Conservation (phyloP, 37 sponge, comb jelly and placozoan genomes). For the Haliclona indistincta region DNA sequence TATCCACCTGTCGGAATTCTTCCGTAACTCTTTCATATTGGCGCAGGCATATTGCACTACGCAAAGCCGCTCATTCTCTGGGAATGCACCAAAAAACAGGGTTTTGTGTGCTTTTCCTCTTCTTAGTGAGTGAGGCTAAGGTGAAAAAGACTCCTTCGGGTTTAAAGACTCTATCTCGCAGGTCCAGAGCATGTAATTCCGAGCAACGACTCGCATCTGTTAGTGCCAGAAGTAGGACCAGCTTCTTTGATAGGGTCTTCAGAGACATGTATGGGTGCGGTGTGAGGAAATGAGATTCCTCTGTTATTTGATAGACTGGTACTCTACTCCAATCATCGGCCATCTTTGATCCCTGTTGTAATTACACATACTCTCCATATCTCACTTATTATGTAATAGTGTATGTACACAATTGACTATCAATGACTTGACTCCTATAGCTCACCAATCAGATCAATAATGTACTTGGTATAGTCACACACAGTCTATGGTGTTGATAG, state of each 20-base stretch:
- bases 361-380: not conserved
- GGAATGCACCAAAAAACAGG: too few relatives aligned
- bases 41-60: too few relatives aligned
- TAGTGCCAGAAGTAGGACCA: constrained; percentile 38
- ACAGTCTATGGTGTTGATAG: too few relatives aligned
- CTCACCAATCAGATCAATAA: not conserved
- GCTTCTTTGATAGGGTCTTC: constrained; percentile 14
- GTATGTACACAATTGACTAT: not conserved
- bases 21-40: constrained; percentile 25
- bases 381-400: not conserved
- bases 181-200: constrained; percentile 33
- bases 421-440: not conserved
- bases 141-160: constrained; percentile 43
- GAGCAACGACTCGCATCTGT: constrained; percentile 13
- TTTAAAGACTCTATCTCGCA: not conserved
- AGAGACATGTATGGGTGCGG: constrained; percentile 85
- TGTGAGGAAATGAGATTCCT: not conserved
- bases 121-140: constrained; percentile 30
- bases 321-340: too few relatives aligned
- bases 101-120: too few relatives aligned
- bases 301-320: not conserved
- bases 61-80: too few relatives aligned
- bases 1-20: not conserved
- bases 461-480: not conserved
- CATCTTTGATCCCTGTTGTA: too few relatives aligned